Conservation (phyloP, 2,888 invertebrate species). For the Chaetogeoica ovagalla region DNA sequence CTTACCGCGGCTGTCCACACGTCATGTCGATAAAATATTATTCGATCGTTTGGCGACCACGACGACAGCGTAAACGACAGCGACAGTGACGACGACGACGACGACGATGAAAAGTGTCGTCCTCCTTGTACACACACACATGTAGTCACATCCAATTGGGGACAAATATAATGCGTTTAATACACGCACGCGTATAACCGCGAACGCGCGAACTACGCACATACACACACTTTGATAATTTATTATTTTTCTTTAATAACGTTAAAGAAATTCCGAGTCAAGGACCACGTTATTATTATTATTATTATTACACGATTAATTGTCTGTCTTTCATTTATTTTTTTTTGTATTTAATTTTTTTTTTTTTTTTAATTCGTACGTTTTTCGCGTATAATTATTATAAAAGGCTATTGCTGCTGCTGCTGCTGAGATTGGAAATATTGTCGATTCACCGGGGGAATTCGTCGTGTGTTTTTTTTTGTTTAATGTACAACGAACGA, state of each 20-base stretch:
- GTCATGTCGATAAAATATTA: too few relatives aligned
- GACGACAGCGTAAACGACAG: too few relatives aligned
- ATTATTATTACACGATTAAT: background rate
- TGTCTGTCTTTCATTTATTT: slow-evolving; percentile 15
- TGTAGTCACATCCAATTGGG: slow-evolving; percentile 23
- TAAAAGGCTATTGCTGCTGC: background rate
- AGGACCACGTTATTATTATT: slow-evolving; percentile 25
- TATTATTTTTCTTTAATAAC: slow-evolving; percentile 46
- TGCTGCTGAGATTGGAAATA: slow-evolving; percentile 40
- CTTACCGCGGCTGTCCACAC: too few relatives aligned
- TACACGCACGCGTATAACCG: background rate
- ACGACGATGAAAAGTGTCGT: slow-evolving; percentile 41
- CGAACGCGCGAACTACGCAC: background rate
- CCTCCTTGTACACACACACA: slow-evolving; percentile 35
- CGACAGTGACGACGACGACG: background rate
- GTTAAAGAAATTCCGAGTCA: slow-evolving; percentile 32
- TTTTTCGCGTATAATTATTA: slow-evolving; percentile 19
- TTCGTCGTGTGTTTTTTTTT: slow-evolving; percentile 7
- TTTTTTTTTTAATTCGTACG: slow-evolving; percentile 33
- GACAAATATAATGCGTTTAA: slow-evolving; percentile 29
- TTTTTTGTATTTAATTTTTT: background rate
- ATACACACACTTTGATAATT: slow-evolving; percentile 16
- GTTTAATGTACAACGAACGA: background rate
- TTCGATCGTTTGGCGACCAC: too few relatives aligned
- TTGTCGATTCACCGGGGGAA: slow-evolving; percentile 43